These are phyloP conservation scores for Keiferia lycopersicella DNA, from an alignment of 2,888 invertebrate species.

Conservation along the genomic window DNA sequence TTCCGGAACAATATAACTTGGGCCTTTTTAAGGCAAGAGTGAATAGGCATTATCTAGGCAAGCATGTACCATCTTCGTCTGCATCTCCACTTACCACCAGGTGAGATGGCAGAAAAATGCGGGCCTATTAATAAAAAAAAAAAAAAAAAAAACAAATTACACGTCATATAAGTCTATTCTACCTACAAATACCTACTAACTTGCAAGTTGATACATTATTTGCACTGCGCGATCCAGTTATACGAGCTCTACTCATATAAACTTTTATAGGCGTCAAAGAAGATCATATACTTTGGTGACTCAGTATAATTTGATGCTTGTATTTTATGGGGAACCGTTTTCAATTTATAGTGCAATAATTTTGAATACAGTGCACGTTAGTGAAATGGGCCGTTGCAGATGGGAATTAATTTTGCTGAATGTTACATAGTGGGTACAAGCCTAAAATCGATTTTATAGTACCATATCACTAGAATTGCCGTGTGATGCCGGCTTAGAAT, in stretches of 20 bases:
- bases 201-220: conserved; percentile 1
- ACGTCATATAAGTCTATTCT: too few relatives aligned
- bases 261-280: conserved; percentile 46
- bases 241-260: conserved; percentile 40
- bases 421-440: background rate
- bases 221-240: conserved; percentile 37
- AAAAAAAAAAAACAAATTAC: too few relatives aligned
- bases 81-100: too few relatives aligned
- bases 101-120: too few relatives aligned
- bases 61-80: too few relatives aligned
- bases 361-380: conserved; percentile 13
- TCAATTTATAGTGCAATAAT: conserved; percentile 44
- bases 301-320: conserved; percentile 41
- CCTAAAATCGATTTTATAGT: background rate
- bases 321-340: conserved; percentile 38
- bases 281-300: conserved; percentile 35
- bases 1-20: too few relatives aligned
- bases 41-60: too few relatives aligned
- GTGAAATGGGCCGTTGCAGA: conserved; percentile 13
- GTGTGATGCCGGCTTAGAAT: too few relatives aligned
- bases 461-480: too few relatives aligned
- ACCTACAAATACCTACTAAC: too few relatives aligned
- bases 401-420: background rate
- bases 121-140: too few relatives aligned
- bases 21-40: too few relatives aligned